Percentiles rank a stretch among this genome's conserved stretches.
Evolutionary conservation across 2,797 vertebrate genomes (phyloP).

Genomic region (Sebastes flavidus): DNA sequence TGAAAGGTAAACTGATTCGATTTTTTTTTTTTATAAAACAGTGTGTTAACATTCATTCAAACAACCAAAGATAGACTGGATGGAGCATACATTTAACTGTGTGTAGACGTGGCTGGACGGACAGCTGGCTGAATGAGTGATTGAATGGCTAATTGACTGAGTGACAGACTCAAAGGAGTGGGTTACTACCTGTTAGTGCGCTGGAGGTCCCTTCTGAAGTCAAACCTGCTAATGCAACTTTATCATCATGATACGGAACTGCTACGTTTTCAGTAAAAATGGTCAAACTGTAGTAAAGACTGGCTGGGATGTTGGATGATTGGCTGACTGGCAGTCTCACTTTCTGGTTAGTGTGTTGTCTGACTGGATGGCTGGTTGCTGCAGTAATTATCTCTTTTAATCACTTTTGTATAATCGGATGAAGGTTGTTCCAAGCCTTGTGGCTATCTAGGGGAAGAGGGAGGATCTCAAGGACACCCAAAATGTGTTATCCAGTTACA

Average conservation of each 20-base stretch:
- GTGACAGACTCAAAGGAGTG: not conserved
- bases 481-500: not conserved
- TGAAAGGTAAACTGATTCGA: not conserved
- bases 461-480: not conserved
- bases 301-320: not conserved
- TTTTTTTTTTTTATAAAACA: not conserved
- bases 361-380: not conserved
- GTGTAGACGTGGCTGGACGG: conserved; percentile 3
- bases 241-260: not conserved
- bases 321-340: not conserved
- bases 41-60: not conserved
- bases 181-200: not conserved
- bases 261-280: not conserved
- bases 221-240: not conserved
- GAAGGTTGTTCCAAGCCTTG: not conserved
- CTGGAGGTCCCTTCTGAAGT: not conserved
- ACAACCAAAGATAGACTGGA: not conserved
- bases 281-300: not conserved
- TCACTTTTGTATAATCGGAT: not conserved
- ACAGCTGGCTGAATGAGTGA: conserved; percentile 26
- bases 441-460: not conserved
- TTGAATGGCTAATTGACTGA: not conserved
- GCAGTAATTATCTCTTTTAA: not conserved
- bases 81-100: not conserved
- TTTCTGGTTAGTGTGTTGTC: not conserved